Percentiles rank a stretch among this genome's conserved stretches.
phyloP scores from a whole-genome alignment of 1,140 invertebrate genomes.

The Sarcophaga bullata region DNA sequence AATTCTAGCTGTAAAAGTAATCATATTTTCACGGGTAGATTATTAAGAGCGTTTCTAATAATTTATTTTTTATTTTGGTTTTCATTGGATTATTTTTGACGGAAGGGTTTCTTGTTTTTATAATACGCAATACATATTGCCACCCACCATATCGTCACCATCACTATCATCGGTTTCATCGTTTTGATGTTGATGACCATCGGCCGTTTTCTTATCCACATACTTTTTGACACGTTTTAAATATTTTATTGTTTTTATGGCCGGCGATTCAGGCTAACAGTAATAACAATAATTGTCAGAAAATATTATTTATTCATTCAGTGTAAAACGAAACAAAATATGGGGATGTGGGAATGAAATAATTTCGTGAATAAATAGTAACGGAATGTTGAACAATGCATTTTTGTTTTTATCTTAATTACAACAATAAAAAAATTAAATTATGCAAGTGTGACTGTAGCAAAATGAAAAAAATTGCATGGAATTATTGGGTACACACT shows the following conservation, averaged over 20 bases:
- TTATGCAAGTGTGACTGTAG: too few relatives aligned
- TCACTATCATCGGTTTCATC: slow-evolving; percentile 65
- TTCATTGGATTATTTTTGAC: slow-evolving; percentile 4
- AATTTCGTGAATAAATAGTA: slow-evolving; percentile 4
- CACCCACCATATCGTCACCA: slow-evolving; percentile 72
- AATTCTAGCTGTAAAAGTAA: background rate
- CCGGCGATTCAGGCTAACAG: slow-evolving; percentile 60
- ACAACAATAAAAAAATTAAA: too few relatives aligned
- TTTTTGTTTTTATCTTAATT: too few relatives aligned
- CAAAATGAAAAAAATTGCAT: too few relatives aligned
- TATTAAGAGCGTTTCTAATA: slow-evolving; percentile 8
- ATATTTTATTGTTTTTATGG: slow-evolving; percentile 64
- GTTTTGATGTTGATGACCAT: slow-evolving; percentile 54
- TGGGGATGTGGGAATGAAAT: background rate
- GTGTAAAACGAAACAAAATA: background rate
- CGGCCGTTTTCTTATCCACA: slow-evolving; percentile 63
- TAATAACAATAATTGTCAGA: background rate
- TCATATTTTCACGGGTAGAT: background rate
- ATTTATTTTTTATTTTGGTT: slow-evolving; percentile 32
- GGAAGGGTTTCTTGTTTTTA: background rate
- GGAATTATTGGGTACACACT: too few relatives aligned
- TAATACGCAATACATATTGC: background rate
- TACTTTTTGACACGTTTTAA: slow-evolving; percentile 65
- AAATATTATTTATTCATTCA: background rate
- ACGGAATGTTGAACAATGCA: background rate